Evolutionary conservation across 2,888 invertebrate species (phyloP).

Genomic region (Watsonalla binaria): DNA sequence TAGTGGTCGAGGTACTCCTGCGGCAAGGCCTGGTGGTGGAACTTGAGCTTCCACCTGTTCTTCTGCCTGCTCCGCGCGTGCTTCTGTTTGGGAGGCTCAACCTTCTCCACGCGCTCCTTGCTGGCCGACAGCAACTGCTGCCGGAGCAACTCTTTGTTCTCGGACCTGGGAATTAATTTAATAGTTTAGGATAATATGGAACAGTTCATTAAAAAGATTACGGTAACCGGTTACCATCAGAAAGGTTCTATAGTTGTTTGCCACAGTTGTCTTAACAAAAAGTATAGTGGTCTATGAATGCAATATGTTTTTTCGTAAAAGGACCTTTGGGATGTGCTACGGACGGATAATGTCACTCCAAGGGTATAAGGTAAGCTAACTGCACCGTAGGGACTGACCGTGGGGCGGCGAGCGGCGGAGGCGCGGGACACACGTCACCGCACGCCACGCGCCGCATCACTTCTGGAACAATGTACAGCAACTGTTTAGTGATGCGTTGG

Average conservation of each 20-base stretch:
- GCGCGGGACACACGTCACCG: slow-evolving; percentile 66
- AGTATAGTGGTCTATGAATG: too few species aligned
- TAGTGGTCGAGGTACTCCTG: slow-evolving; percentile 89
- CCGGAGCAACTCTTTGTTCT: slow-evolving; percentile 67
- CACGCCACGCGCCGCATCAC: slow-evolving; percentile 75
- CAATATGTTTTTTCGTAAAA: too few species aligned
- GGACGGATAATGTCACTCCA: too few species aligned
- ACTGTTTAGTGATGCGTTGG: not conserved
- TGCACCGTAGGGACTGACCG: not conserved
- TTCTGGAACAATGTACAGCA: slow-evolving; percentile 57
- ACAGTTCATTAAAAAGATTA: slow-evolving; percentile 6
- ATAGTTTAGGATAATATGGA: not conserved
- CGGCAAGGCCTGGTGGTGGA: slow-evolving; percentile 88
- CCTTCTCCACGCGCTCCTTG: slow-evolving; percentile 56
- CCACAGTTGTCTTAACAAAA: too few species aligned
- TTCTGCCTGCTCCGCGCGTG: slow-evolving; percentile 75
- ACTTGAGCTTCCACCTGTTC: slow-evolving; percentile 86
- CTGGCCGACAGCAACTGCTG: slow-evolving; percentile 65
- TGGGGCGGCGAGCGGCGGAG: slow-evolving; percentile 25
- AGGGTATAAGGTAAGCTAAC: too few species aligned
- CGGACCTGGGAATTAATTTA: slow-evolving; percentile 47
- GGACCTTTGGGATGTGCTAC: too few species aligned
- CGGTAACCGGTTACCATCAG: too few species aligned
- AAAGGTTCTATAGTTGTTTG: too few species aligned
- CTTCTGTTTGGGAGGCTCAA: slow-evolving; percentile 53